A percentile compares a stretch with the other conserved stretches of the same genome.
Conservation (phyloP, 1,140 invertebrate genomes). For the Bursaphelenchus mucronatus region DNA sequence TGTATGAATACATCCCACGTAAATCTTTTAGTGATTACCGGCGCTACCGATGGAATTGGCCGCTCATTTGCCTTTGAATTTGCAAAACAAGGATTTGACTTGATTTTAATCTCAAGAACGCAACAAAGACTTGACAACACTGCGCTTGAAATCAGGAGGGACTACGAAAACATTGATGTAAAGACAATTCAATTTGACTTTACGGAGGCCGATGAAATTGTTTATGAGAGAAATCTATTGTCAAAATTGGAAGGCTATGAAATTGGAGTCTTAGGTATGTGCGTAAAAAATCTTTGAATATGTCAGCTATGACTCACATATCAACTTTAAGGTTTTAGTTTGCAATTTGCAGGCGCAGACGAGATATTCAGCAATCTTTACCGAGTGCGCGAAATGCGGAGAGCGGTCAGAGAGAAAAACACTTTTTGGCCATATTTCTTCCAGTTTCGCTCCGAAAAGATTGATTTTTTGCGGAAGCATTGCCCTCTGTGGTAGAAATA, state of each 20-base stretch:
- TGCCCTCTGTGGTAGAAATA: no score
- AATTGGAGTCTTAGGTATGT: conserved; percentile 35
- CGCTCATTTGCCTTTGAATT: conserved; percentile 51
- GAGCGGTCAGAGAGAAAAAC: no score
- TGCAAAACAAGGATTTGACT: conserved; percentile 46
- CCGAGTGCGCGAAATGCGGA: no score
- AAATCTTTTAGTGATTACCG: conserved; percentile 56
- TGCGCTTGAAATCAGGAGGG: conserved; percentile 37
- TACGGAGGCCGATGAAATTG: conserved; percentile 29
- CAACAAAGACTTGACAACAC: conserved; percentile 41
- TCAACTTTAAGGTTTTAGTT: no score
- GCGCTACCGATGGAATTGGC: conserved; percentile 55
- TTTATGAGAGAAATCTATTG: conserved; percentile 21
- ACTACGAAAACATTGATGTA: conserved; percentile 31
- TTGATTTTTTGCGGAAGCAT: no score
- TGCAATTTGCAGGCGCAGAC: no score
- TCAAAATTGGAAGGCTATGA: conserved; percentile 18
- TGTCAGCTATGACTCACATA: no score
- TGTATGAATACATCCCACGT: no score
- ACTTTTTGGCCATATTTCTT: no score
- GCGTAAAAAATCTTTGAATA: no score
- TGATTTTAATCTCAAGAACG: conserved; percentile 49
- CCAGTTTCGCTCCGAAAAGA: no score
- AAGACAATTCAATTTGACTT: conserved; percentile 46
- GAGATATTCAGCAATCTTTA: no score